Evolutionary conservation across 2,113 vertebrate genomes (phyloP).

Genomic region (Bothrops jararaca): DNA sequence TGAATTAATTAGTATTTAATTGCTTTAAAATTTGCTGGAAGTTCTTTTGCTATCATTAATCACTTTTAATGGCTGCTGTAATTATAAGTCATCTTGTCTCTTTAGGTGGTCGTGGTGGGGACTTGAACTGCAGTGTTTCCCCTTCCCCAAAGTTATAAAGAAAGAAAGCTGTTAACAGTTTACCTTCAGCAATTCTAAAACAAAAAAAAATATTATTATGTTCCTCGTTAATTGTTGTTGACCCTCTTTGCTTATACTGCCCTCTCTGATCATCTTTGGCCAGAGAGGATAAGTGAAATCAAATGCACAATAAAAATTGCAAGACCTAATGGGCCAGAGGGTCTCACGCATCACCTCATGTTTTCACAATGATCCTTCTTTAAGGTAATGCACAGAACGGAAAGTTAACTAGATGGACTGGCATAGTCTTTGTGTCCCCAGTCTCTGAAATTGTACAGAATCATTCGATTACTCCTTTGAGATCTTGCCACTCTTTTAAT

Average conservation of each 20-base stretch:
- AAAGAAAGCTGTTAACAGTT: neutral
- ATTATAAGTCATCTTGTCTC: constrained; percentile 65
- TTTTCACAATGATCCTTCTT: neutral
- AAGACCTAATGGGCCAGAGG: neutral
- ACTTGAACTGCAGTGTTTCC: constrained; percentile 21
- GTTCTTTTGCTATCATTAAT: constrained; percentile 69
- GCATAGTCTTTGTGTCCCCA: neutral
- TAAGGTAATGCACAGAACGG: neutral
- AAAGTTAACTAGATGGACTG: neutral
- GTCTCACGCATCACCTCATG: neutral
- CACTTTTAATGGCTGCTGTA: constrained; percentile 66
- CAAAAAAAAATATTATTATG: neutral
- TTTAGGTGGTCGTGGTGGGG: constrained; percentile 62
- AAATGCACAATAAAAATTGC: neutral
- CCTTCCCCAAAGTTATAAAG: neutral
- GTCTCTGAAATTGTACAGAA: neutral
- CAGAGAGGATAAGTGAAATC: neutral
- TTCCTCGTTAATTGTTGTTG: accelerated
- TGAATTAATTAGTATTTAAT: constrained; percentile 69
- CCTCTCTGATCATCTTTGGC: neutral
- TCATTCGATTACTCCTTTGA: neutral
- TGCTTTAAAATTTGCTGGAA: constrained; percentile 64
- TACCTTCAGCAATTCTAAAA: accelerated
- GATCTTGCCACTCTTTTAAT: neutral
- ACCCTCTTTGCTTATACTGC: neutral